Percentiles rank a stretch among this genome's conserved stretches.
phyloP scores from a whole-genome alignment of 2,113 vertebrate genomes.

The Irena cyanogastra region DNA sequence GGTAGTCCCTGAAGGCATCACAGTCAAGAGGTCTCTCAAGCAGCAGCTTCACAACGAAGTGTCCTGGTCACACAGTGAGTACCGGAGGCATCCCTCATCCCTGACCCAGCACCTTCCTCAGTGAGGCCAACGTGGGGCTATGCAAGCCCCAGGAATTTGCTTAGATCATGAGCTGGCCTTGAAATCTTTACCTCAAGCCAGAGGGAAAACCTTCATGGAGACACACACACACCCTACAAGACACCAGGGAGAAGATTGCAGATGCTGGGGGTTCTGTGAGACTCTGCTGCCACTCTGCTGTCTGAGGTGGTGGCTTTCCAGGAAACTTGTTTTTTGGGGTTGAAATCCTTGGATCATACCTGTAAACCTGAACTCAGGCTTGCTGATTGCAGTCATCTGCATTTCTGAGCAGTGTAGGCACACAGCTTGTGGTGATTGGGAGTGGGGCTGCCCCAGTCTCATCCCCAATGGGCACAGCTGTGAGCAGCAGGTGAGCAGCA shows the following conservation, averaged over 20 bases:
- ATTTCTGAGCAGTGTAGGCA: neutral
- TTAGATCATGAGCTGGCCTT: neutral
- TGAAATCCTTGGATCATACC: neutral
- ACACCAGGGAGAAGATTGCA: neutral
- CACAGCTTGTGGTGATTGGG: neutral
- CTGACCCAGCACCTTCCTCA: neutral
- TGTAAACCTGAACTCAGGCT: neutral
- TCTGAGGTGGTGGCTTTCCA: neutral
- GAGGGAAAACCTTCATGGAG: neutral
- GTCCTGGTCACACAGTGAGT: neutral
- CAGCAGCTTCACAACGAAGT: neutral
- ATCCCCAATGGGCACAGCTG: neutral
- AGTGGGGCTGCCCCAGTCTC: neutral
- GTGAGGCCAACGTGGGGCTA: neutral
- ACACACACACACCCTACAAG: neutral
- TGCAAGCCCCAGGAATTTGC: neutral
- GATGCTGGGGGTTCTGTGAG: neutral
- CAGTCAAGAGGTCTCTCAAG: neutral
- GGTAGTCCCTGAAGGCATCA: neutral
- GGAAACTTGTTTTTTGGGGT: neutral
- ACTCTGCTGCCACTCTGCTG: neutral
- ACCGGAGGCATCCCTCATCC: neutral
- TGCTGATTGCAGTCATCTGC: neutral
- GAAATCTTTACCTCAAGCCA: neutral
- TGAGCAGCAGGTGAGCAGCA: neutral